Evolutionary conservation across 1,140 invertebrate species (phyloP), one percentile per base, ranked within the genome.

Genomic region (Armadillidium nasatum): DNA sequence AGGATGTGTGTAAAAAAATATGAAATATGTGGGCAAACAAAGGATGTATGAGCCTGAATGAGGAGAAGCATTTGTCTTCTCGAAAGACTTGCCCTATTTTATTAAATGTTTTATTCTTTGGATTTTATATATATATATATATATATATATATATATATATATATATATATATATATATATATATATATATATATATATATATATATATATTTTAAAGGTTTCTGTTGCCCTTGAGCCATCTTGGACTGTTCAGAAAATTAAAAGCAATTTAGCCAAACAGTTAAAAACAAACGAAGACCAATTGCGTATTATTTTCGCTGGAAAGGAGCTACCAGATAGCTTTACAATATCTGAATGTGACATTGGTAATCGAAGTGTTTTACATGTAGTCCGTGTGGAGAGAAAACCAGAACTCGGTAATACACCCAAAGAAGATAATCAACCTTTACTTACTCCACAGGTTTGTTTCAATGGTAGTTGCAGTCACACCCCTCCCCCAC

Each of bases 281-380:
- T 60, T 60, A 7, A 60, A 60, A 60, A 60, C 50, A 15, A 15
- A 13, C 7, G 50, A 60, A 60, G 50, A 60, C 11, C 50, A 19
- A 19, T 19, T 60, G 50, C 11, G 77, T 84, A 92, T 94, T 67
- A 93, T 94, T 83, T 92, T 94, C 84, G 92, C 92, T 68, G 93
- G 93, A 15, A 93, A 93, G 84, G 91, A 93, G 83, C 84, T 94
- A 0, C 88, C 90, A 75, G 90, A 94, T 84, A 88, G 89, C 11
- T 89, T 89, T 54, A 88, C 93, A 78, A 88, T 85, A 70, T 82
- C 93, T 90, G 89, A 93, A 82, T 94, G 92, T 85, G 92, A 94
- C 87, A 87, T 94, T 54, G 92, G 92, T 0, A 89, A 93, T 83
- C 89, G 92, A 83, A 94, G 91, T 84, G 88, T 92, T 77, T 85